Evolutionary conservation across 2,888 invertebrate genomes (phyloP), one percentile per base, ranked within the genome.

Genomic region (Mesochorus sp.): DNA sequence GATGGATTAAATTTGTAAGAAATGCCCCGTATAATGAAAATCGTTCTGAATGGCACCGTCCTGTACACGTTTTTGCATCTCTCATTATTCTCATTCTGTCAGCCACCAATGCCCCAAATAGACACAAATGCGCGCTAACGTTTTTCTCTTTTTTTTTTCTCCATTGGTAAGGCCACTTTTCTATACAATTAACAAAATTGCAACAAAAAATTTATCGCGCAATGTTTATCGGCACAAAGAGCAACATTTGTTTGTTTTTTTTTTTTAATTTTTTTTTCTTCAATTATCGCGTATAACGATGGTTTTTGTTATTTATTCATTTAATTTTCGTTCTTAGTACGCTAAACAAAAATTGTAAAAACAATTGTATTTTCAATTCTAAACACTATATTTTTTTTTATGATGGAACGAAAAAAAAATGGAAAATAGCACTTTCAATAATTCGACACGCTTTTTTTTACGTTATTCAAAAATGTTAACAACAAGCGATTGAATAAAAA

Each of bases 121-220:
- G 73, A 28, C 28, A 14, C 26, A 53, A 53, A 53, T 53, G 14
- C 28, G 28, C n/a, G 14, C 28, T 53, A 28, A 14, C 14, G 26
- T n/a, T 24, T 51, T 51, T n/a, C n/a, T 24, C 26, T 26, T 31
- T 21, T 55, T 19, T 42, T 67, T 71, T 47, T 55, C 44, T 47
- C 61, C 34, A 62, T 66, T 76, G 72, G 78, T 82, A 82, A 82
- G 81, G 81, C 81, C 81, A 82, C 81, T 80, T 82, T 82, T 82
- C 73, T 68, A 77, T 55, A 62, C 53, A 67, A 72, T 67, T 53
- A 61, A 72, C 28, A 62, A 59, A 75, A 75, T 37, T 28, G 61
- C 47, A 62, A 68, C 72, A 26, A 75, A 57, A 55, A 34, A 39
- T 24, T 28, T n/a, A 17, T 19, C 42, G n/a, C n/a, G 28, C 17